Conservation (phyloP, 2,888 invertebrate species). For the Loripinus fragilis region DNA sequence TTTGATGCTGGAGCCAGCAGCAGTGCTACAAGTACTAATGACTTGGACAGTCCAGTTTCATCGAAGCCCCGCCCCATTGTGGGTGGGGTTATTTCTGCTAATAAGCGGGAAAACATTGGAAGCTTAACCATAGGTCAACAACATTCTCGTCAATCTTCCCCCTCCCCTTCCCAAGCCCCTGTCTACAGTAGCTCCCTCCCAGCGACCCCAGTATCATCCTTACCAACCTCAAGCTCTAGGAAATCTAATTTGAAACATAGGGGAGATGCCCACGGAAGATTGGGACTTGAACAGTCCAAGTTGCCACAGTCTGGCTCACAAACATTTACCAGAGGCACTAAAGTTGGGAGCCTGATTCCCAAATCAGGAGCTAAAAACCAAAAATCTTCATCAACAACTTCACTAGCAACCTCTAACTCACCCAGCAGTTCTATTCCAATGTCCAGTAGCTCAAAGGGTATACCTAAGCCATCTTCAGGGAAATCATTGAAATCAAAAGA, state of each 20-base stretch:
- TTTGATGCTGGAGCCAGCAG: slow-evolving; percentile 83
- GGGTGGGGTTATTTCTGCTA: slow-evolving; percentile 58
- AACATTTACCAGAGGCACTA: slow-evolving; percentile 64
- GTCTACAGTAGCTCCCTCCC: slow-evolving; percentile 63
- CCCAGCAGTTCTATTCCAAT: slow-evolving; percentile 53
- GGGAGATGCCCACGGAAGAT: slow-evolving; percentile 31
- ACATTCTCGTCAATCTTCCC: slow-evolving; percentile 61
- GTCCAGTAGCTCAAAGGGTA: slow-evolving; percentile 57
- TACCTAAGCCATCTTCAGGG: slow-evolving; percentile 69
- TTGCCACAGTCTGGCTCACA: slow-evolving; percentile 60
- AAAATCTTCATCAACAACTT: slow-evolving; percentile 64
- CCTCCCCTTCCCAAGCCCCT: slow-evolving; percentile 44
- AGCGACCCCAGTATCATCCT: slow-evolving; percentile 67
- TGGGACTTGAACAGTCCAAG: slow-evolving; percentile 50
- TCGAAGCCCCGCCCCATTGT: slow-evolving; percentile 77
- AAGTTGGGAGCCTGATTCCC: slow-evolving; percentile 74
- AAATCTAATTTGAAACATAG: slow-evolving; percentile 53
- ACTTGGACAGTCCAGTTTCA: slow-evolving; percentile 83
- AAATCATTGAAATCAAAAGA: slow-evolving; percentile 69
- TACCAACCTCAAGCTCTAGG: slow-evolving; percentile 60
- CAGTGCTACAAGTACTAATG: slow-evolving; percentile 69
- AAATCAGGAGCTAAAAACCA: slow-evolving; percentile 66
- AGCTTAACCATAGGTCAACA: slow-evolving; percentile 63
- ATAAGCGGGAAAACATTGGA: slow-evolving; percentile 56
- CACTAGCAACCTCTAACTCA: slow-evolving; percentile 40